Conservation (phyloP, 2,888 invertebrate genomes). For the Eupithecia tripunctaria region DNA sequence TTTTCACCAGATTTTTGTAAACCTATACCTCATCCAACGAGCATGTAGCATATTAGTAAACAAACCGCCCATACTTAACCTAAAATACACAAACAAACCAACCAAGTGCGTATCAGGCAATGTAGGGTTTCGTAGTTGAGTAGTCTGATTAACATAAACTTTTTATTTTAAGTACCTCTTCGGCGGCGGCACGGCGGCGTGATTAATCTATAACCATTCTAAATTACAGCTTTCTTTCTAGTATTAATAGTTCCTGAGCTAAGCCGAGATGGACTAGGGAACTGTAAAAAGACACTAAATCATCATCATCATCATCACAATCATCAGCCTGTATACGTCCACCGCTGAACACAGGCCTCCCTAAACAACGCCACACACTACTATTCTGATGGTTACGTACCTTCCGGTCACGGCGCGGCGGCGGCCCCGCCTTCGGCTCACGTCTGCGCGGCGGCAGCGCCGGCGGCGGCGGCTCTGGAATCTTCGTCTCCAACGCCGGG, state of each 20-base stretch:
- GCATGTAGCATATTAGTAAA: too few species aligned
- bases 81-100: too few species aligned
- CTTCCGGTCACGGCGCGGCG: conserved; percentile 43
- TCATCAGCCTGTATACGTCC: not conserved
- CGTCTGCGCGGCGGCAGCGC: conserved; percentile 41
- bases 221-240: not conserved
- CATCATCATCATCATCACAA: not conserved
- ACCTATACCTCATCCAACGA: too few species aligned
- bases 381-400: not conserved
- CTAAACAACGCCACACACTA: not conserved
- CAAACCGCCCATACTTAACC: too few species aligned
- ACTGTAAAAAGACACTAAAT: not conserved
- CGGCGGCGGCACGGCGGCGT: too few species aligned
- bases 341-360: not conserved
- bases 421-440: conserved; percentile 44
- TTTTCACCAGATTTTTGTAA: too few species aligned
- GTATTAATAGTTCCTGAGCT: too few species aligned
- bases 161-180: too few species aligned
- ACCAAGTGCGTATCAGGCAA: too few species aligned
- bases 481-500: conserved; percentile 46
- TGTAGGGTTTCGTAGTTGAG: too few species aligned
- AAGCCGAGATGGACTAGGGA: too few species aligned
- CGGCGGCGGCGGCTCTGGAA: conserved; percentile 41
- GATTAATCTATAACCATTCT: not conserved
- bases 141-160: too few species aligned